Conservation (phyloP, 2,797 vertebrate genomes). For the Urosaurus nigricauda region DNA sequence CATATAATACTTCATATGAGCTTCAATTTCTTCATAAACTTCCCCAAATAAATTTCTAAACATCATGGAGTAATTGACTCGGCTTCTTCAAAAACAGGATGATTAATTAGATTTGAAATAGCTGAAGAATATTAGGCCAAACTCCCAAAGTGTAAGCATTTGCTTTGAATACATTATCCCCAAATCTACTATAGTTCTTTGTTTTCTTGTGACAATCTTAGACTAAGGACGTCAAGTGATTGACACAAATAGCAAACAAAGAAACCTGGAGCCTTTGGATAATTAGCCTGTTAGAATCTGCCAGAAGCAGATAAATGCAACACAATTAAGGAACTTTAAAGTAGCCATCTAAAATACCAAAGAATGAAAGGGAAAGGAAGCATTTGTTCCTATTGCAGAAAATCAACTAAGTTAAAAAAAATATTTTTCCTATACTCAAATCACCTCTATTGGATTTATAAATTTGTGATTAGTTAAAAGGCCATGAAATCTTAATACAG, state of each 20-base stretch:
- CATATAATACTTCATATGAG: conserved; percentile 49
- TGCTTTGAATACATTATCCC: conserved; percentile 61
- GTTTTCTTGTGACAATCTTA: conserved; percentile 53
- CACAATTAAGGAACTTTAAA: conserved; percentile 29
- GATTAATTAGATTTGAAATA: conserved; percentile 68
- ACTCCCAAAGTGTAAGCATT: conserved; percentile 49
- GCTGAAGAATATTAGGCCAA: conserved; percentile 63
- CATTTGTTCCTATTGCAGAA: conserved; percentile 29
- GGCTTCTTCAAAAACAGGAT: conserved; percentile 50
- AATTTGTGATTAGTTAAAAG: neutral
- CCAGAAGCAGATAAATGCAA: conserved; percentile 24
- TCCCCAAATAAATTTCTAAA: conserved; percentile 57
- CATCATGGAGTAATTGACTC: conserved; percentile 56
- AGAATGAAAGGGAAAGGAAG: neutral
- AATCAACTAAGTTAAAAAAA: neutral
- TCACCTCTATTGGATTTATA: neutral
- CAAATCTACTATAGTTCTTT: conserved; percentile 55
- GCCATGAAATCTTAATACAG: neutral
- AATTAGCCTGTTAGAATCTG: conserved; percentile 62
- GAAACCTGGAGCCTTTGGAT: conserved; percentile 56
- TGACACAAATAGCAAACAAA: conserved; percentile 65
- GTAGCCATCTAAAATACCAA: neutral
- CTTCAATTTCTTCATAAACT: conserved; percentile 43
- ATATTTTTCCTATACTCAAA: neutral
- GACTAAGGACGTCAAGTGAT: conserved; percentile 50